A percentile compares a stretch with the other conserved stretches of the same genome.
These are phyloP conservation scores for Sphaerophoria taeniata DNA, from an alignment of 2,888 invertebrate genomes.

Conservation along the genomic window DNA sequence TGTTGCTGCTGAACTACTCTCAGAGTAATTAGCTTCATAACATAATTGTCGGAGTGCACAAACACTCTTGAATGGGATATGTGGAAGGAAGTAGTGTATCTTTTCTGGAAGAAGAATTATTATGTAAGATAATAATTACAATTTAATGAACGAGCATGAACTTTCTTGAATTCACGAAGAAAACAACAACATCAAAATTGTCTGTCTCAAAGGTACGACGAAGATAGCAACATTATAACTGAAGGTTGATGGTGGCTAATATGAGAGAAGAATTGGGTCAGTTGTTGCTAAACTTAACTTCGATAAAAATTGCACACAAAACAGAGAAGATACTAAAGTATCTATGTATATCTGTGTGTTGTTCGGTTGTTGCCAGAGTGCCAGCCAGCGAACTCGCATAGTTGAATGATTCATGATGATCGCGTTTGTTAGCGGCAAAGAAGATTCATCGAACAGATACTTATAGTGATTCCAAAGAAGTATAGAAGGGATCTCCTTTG, in stretches of 20 bases:
- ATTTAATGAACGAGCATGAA: constrained; percentile 77
- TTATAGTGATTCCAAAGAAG: constrained; percentile 35
- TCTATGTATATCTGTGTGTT: constrained; percentile 22
- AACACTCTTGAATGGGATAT: constrained; percentile 36
- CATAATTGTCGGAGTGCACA: constrained; percentile 71
- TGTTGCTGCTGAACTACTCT: constrained; percentile 42
- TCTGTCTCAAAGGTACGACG: neutral
- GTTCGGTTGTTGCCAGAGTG: no score
- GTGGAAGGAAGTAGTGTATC: constrained; percentile 54
- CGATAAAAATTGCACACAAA: constrained; percentile 52
- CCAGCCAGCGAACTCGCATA: constrained; percentile 14
- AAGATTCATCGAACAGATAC: constrained; percentile 73
- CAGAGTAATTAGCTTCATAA: constrained; percentile 71
- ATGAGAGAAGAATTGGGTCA: constrained; percentile 64
- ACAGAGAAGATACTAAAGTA: constrained; percentile 17
- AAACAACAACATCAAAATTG: constrained; percentile 4
- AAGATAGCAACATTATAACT: constrained; percentile 6
- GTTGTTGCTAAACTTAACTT: constrained; percentile 35
- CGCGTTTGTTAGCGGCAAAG: constrained; percentile 45
- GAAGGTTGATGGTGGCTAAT: constrained; percentile 56
- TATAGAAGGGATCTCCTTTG: constrained; percentile 47
- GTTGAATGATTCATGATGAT: constrained; percentile 74
- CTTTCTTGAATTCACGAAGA: constrained; percentile 58
- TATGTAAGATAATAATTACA: constrained; percentile 75
- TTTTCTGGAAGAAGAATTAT: constrained; percentile 61